Evolutionary conservation across 2,797 vertebrate species (phyloP).

Genomic region (Cynopterus sphinx): DNA sequence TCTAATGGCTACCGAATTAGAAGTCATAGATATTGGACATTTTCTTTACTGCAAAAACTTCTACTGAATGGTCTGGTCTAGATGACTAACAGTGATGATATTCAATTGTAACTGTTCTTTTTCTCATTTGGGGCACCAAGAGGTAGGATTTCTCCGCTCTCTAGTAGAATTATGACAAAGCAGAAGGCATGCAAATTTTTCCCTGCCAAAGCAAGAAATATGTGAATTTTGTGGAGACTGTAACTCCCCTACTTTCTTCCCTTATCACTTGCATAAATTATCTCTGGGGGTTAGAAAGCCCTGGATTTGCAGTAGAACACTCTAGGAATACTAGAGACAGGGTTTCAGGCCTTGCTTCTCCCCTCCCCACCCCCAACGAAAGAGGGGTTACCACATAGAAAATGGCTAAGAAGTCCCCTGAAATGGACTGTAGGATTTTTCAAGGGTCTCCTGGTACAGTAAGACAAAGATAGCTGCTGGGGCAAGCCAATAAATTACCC

Average conservation of each 20-base stretch:
- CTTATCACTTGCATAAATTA: background rate
- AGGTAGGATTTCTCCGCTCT: background rate
- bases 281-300: background rate
- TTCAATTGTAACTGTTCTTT: background rate
- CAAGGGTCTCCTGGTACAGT: background rate
- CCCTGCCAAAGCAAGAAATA: background rate
- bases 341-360: background rate
- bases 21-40: background rate
- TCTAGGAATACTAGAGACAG: background rate
- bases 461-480: background rate
- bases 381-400: background rate
- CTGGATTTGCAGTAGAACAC: background rate
- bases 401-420: background rate
- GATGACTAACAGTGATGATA: background rate
- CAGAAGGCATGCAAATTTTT: constrained; percentile 26
- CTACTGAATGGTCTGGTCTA: background rate
- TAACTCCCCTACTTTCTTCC: background rate
- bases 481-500: background rate
- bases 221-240: background rate
- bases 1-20: background rate
- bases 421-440: background rate
- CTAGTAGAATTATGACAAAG: background rate
- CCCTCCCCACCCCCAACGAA: background rate
- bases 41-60: background rate
- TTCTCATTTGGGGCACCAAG: background rate